phyloP scores from a whole-genome alignment of 2,113 vertebrate genomes.

The Glaucidium brasilianum region DNA sequence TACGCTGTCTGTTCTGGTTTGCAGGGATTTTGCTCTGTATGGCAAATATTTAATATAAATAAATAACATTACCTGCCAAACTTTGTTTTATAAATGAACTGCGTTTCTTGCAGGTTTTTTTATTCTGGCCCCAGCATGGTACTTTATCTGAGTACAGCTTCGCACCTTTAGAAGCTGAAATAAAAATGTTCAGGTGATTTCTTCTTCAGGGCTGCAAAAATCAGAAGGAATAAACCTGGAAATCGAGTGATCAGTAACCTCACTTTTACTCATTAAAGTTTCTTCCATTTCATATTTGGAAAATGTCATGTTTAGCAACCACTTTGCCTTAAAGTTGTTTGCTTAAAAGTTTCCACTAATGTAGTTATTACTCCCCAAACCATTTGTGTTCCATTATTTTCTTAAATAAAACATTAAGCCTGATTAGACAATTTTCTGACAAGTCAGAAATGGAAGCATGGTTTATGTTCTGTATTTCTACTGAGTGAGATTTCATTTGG shows the following conservation, averaged over 20 bases:
- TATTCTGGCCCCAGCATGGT: not conserved
- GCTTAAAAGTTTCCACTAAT: not conserved
- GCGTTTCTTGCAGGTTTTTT: not conserved
- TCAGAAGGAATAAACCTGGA: not conserved
- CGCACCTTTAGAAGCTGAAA: not conserved
- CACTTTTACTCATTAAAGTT: not conserved
- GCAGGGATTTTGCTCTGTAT: not conserved
- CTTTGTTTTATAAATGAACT: not conserved
- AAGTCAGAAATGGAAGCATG: not conserved
- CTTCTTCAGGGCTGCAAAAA: not conserved
- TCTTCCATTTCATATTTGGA: not conserved
- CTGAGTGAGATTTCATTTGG: not conserved
- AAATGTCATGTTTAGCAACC: not conserved
- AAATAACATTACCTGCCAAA: not conserved
- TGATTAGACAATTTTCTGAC: not conserved
- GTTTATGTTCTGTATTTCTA: not conserved
- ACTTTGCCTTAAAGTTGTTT: not conserved
- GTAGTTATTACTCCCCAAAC: not conserved
- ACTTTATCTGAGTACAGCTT: not conserved
- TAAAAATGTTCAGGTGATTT: not conserved
- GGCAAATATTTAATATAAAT: not conserved
- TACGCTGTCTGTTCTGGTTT: not conserved
- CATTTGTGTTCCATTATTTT: not conserved
- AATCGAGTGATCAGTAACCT: not conserved
- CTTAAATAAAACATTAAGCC: not conserved